A percentile compares a stretch with the other conserved stretches of the same genome.
Evolutionary conservation across 2,888 invertebrate genomes (phyloP).

Genomic region (Drosophila cracens): DNA sequence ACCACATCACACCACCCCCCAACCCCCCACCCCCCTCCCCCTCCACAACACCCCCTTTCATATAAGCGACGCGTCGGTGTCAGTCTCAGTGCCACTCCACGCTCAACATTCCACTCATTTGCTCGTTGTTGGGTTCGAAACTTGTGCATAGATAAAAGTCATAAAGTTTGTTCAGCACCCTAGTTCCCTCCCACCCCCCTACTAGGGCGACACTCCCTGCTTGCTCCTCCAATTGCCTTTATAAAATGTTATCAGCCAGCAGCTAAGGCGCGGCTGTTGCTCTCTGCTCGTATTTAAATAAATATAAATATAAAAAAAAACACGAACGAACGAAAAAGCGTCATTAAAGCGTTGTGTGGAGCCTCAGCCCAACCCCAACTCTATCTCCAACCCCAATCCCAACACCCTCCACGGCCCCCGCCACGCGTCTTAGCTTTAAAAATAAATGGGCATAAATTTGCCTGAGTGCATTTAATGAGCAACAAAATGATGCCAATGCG

Average conservation of each 20-base stretch:
- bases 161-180: slow-evolving; percentile 62
- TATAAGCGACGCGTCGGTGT: background rate
- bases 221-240: background rate
- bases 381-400: background rate
- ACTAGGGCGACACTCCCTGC: background rate
- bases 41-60: background rate
- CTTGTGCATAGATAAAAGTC: slow-evolving; percentile 71
- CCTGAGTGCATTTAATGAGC: slow-evolving; percentile 66
- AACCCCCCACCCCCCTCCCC: background rate
- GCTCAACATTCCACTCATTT: slow-evolving; percentile 6
- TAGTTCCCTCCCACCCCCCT: background rate
- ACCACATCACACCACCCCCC: background rate
- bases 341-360: slow-evolving; percentile 40
- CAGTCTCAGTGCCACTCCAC: slow-evolving; percentile 5
- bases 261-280: slow-evolving; percentile 57
- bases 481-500: slow-evolving; percentile 46
- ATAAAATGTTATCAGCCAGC: slow-evolving; percentile 31
- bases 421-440: slow-evolving; percentile 30
- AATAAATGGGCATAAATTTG: slow-evolving; percentile 63
- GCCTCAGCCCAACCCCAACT: background rate
- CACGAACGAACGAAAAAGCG: slow-evolving; percentile 31
- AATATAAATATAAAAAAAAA: slow-evolving; percentile 26
- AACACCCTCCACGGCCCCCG: background rate
- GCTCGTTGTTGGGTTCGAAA: slow-evolving; percentile 44
- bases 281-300: slow-evolving; percentile 55